These are phyloP conservation scores for Nanorana parkeri DNA, from an alignment of 2,113 vertebrate species.

Conservation along the genomic window DNA sequence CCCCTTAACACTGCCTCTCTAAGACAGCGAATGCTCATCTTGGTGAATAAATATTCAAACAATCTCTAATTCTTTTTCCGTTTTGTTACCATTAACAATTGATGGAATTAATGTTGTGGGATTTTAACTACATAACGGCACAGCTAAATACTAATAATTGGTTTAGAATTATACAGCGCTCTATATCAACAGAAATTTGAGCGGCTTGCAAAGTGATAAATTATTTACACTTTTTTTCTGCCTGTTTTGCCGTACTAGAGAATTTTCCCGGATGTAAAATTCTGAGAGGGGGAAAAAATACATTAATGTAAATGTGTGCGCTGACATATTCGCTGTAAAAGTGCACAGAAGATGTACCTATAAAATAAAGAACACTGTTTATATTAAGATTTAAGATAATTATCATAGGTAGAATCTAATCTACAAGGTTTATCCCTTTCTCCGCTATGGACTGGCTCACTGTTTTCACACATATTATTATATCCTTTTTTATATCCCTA, in stretches of 20 bases:
- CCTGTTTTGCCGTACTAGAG: constrained; percentile 81
- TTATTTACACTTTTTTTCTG: constrained; percentile 83
- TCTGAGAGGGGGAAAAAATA: background rate
- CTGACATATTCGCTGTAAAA: too few species aligned
- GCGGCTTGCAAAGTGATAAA: constrained; percentile 80
- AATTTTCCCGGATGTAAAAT: constrained; percentile 83
- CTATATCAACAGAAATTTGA: constrained; percentile 84
- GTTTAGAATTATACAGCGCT: constrained; percentile 82
- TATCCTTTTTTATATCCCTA: too few species aligned
- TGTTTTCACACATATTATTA: too few species aligned
- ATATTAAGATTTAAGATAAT: background rate
- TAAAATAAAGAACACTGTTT: background rate
- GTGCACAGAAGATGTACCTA: background rate
- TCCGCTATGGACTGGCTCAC: too few species aligned
- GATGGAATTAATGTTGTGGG: constrained; percentile 84
- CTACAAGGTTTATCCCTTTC: too few species aligned
- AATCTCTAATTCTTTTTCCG: constrained; percentile 84
- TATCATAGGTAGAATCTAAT: background rate
- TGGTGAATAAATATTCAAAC: constrained; percentile 86
- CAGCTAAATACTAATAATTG: constrained; percentile 84
- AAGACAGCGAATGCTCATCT: constrained; percentile 66
- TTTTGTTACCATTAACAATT: constrained; percentile 86
- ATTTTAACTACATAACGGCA: constrained; percentile 87
- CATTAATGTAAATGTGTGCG: too few species aligned
- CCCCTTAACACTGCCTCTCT: constrained; percentile 76